These are phyloP conservation scores for Sussaba pulchella DNA, from an alignment of 2,888 invertebrate genomes.

Conservation along the genomic window DNA sequence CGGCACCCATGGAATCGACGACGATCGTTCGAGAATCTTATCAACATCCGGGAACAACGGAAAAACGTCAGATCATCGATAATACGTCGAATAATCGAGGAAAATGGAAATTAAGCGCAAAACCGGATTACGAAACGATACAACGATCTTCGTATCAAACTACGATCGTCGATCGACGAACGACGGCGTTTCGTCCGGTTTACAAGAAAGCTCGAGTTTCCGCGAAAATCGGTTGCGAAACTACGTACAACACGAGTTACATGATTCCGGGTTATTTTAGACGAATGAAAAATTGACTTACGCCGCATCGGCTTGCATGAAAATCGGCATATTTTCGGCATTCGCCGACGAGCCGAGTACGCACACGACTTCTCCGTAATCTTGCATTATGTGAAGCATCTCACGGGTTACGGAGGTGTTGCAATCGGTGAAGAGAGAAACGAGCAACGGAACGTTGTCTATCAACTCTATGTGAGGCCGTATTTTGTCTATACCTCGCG, in stretches of 20 bases:
- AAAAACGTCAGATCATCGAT: conserved; percentile 14
- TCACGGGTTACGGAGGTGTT: conserved; percentile 95
- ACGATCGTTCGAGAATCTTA: conserved; percentile 72
- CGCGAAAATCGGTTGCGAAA: conserved; percentile 67
- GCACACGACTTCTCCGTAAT: conserved; percentile 97
- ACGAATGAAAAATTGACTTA: conserved; percentile 78
- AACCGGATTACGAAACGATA: conserved; percentile 71
- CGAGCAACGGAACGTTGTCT: conserved; percentile 98
- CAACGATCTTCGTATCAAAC: conserved; percentile 66
- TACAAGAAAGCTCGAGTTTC: conserved; percentile 42
- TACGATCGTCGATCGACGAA: conserved; percentile 22
- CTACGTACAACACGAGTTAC: conserved; percentile 71
- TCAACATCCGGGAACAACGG: conserved; percentile 38
- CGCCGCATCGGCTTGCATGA: conserved; percentile 97
- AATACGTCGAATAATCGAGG: conserved; percentile 28
- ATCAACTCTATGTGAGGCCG: conserved; percentile 97
- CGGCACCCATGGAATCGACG: conserved; percentile 65
- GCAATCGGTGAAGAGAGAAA: conserved; percentile 99
- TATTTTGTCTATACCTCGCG: conserved; percentile 98
- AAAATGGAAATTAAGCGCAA: conserved; percentile 64
- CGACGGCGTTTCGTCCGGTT: conserved; percentile 41
- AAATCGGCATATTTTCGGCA: conserved; percentile 95
- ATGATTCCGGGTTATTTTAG: conserved; percentile 68
- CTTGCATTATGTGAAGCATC: conserved; percentile 98
- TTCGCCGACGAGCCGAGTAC: conserved; percentile 97